Evolutionary conservation across 2,888 invertebrate species (phyloP).

Genomic region (Trissolcus japonicus): DNA sequence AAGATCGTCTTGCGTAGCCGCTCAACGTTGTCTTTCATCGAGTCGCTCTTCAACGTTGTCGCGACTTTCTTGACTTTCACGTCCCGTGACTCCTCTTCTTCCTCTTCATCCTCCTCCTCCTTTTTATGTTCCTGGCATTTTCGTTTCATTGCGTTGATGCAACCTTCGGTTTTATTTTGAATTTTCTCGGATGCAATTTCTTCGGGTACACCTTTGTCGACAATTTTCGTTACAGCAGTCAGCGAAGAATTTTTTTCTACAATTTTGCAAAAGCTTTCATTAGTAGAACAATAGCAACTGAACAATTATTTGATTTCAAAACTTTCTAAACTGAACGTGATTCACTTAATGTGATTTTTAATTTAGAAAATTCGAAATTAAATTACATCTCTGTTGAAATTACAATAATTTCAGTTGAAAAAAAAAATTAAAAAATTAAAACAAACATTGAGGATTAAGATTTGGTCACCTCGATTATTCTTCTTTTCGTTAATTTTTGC

Average conservation of each 20-base stretch:
- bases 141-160: conserved; percentile 32
- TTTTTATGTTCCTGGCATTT: conserved; percentile 36
- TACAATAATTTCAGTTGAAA: no score
- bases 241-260: conserved; percentile 2
- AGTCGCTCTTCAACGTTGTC: background rate
- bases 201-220: conserved; percentile 3
- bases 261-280: conserved; percentile 1
- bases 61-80: conserved; percentile 33
- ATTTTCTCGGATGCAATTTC: conserved; percentile 1
- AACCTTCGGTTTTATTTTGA: conserved; percentile 12
- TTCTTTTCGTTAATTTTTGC: conserved; percentile 33
- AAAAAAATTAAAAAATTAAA: no score
- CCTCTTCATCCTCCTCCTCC: conserved; percentile 33
- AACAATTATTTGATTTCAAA: no score
- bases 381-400: no score
- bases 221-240: conserved; percentile 22
- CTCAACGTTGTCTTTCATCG: conserved; percentile 58
- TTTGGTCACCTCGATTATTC: conserved; percentile 10
- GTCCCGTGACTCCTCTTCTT: conserved; percentile 28
- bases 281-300: no score
- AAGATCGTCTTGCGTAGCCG: conserved; percentile 68
- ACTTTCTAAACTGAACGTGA: no score
- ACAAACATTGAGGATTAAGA: no score
- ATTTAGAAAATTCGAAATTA: no score
- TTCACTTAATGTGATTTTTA: no score